Conservation (phyloP, 2,113 vertebrate species). For the Hypomesus transpacificus region DNA sequence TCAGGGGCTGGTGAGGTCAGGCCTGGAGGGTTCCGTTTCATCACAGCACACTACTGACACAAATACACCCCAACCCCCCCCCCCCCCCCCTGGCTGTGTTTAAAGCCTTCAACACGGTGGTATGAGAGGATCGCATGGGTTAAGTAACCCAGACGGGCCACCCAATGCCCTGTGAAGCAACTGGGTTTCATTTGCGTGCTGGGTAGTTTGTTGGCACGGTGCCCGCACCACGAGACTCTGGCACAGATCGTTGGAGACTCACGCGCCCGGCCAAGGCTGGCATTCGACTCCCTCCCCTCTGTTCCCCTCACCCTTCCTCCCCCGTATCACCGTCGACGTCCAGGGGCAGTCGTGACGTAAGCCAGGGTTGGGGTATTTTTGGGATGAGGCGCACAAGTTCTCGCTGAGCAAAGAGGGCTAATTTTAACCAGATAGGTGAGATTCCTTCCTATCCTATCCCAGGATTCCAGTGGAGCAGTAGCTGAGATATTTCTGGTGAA, state of each 20-base stretch:
- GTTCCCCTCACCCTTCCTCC: no score
- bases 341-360: slow-evolving; percentile 62
- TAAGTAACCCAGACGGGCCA: background rate
- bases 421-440: slow-evolving; percentile 62
- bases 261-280: slow-evolving; percentile 45
- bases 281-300: slow-evolving; percentile 32
- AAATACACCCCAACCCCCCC: background rate
- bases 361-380: slow-evolving; percentile 50
- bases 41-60: slow-evolving; percentile 53
- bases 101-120: slow-evolving; percentile 3
- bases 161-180: slow-evolving; percentile 25
- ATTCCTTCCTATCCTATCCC: slow-evolving; percentile 63
- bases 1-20: slow-evolving; percentile 67
- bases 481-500: slow-evolving; percentile 62
- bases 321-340: slow-evolving; percentile 34
- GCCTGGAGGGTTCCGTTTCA: slow-evolving; percentile 70
- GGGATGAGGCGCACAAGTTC: slow-evolving; percentile 58
- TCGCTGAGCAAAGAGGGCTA: slow-evolving; percentile 53
- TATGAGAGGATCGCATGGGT: background rate
- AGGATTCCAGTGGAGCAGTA: slow-evolving; percentile 54
- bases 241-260: slow-evolving; percentile 45
- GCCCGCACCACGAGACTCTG: slow-evolving; percentile 65
- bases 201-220: slow-evolving; percentile 52
- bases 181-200: slow-evolving; percentile 55
- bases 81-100: background rate